These are phyloP conservation scores for Macrochelys suwanniensis DNA, from an alignment of 2,797 vertebrate species.

Conservation along the genomic window DNA sequence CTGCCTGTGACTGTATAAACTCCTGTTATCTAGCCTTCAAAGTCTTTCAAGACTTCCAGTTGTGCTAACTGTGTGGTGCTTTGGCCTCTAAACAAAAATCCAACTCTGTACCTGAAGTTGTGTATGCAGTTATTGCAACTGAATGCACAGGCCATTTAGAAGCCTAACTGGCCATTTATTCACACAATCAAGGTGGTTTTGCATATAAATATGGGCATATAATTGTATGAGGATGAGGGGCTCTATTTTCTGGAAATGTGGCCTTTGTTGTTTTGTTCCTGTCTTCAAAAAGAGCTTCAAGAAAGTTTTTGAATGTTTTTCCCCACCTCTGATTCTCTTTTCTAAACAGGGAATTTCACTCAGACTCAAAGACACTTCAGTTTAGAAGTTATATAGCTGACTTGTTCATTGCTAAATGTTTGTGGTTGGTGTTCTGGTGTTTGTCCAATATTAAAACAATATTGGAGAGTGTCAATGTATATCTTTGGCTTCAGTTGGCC, in stretches of 20 bases:
- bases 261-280: not conserved
- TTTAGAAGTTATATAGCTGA: not conserved
- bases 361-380: not conserved
- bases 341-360: not conserved
- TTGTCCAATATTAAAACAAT: not conserved
- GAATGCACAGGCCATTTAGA: not conserved
- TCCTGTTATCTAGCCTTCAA: slow-evolving; percentile 30
- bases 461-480: not conserved
- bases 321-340: not conserved
- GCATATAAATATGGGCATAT: not conserved
- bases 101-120: not conserved
- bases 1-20: slow-evolving; percentile 56
- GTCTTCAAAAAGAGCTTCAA: not conserved
- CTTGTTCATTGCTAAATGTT: not conserved
- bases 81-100: slow-evolving; percentile 27
- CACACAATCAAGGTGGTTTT: not conserved
- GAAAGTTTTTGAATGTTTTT: not conserved
- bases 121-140: not conserved
- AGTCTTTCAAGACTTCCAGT: slow-evolving; percentile 48
- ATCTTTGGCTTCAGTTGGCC: not conserved
- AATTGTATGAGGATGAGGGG: not conserved
- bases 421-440: not conserved
- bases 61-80: slow-evolving; percentile 16
- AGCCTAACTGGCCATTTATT: slow-evolving; percentile 3
- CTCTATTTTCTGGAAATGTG: not conserved